Evolutionary conservation across 2,888 invertebrate genomes (phyloP).

Genomic region (Rhimphoctona megacephalus): DNA sequence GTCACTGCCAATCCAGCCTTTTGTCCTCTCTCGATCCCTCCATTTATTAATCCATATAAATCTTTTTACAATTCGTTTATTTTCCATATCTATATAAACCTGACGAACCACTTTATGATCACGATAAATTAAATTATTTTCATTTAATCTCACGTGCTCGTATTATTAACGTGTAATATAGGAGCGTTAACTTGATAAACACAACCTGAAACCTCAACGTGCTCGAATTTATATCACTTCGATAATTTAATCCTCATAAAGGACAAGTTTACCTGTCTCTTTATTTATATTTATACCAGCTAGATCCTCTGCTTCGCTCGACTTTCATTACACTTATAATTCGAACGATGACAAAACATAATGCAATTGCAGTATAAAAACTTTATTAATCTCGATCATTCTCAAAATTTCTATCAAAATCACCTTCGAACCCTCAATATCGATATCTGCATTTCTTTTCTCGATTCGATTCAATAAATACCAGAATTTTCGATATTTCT

Average conservation of each 20-base stretch:
- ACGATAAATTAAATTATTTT: neutral
- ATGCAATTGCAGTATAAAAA: neutral
- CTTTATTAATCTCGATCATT: neutral
- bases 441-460: too few relatives aligned
- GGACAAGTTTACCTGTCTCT: slow-evolving; percentile 5
- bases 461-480: too few relatives aligned
- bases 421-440: neutral
- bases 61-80: neutral
- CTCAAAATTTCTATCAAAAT: neutral
- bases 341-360: neutral
- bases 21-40: neutral
- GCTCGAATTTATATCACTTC: slow-evolving; percentile 26
- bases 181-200: slow-evolving; percentile 23
- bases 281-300: neutral
- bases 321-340: neutral
- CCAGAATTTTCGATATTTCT: too few relatives aligned
- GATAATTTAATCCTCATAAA: slow-evolving; percentile 26
- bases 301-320: neutral
- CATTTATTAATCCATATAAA: neutral
- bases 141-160: neutral
- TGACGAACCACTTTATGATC: slow-evolving; percentile 8
- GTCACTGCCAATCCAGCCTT: neutral
- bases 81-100: neutral
- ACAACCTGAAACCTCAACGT: slow-evolving; percentile 43
- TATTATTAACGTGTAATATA: slow-evolving; percentile 7